Evolutionary conservation across 2,113 vertebrate genomes (phyloP).

Genomic region (Anarrhichthys ocellatus): DNA sequence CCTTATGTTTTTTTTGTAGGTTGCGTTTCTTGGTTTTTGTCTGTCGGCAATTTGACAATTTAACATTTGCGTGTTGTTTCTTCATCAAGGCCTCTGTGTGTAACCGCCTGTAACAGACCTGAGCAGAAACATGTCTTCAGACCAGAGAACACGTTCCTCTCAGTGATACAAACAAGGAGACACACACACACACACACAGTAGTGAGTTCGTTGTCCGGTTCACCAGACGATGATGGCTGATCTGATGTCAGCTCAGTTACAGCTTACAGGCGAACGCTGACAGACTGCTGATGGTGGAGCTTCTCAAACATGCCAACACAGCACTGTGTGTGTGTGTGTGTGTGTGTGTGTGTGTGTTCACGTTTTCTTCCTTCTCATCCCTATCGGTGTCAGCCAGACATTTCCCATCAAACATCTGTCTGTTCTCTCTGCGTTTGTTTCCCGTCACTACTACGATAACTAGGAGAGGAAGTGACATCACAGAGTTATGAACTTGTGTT

Average conservation of each 20-base stretch:
- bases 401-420: constrained; percentile 27
- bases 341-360: background rate
- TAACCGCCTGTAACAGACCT: too few relatives aligned
- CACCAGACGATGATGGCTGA: constrained; percentile 33
- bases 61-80: too few relatives aligned
- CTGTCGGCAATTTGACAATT: too few relatives aligned
- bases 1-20: too few relatives aligned
- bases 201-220: background rate
- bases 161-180: background rate
- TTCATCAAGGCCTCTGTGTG: too few relatives aligned
- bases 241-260: constrained; percentile 48
- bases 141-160: background rate
- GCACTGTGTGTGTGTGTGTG: constrained; percentile 25
- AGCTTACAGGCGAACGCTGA: constrained; percentile 37
- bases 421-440: background rate
- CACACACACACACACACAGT: background rate
- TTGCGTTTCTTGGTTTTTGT: too few relatives aligned
- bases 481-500: background rate
- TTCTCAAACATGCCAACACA: constrained; percentile 51
- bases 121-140: too few relatives aligned
- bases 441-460: background rate
- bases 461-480: constrained; percentile 21
- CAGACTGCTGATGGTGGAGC: constrained; percentile 62
- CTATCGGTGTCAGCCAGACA: background rate
- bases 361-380: background rate